Evolutionary conservation across 2,797 vertebrate genomes (phyloP).

Genomic region (Lycodopsis pacificus): DNA sequence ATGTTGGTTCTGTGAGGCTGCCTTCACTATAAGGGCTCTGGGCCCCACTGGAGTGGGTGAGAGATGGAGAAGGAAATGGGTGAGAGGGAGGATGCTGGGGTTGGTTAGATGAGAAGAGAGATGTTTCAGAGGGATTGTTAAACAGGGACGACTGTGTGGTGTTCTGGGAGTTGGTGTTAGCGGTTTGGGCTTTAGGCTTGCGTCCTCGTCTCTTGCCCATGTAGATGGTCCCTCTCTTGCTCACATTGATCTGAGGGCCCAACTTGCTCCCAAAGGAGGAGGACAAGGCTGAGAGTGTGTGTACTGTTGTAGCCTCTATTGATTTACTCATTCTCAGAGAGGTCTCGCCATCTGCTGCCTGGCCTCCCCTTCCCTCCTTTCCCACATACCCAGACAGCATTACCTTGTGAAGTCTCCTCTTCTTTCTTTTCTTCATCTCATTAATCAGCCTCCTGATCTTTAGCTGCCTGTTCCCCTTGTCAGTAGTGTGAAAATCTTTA

Average conservation of each 20-base stretch:
- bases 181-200: slow-evolving; percentile 90
- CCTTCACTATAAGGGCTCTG: slow-evolving; percentile 94
- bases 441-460: slow-evolving; percentile 95
- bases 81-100: slow-evolving; percentile 82
- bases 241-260: slow-evolving; percentile 98
- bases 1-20: slow-evolving; percentile 89
- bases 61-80: slow-evolving; percentile 89
- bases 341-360: slow-evolving; percentile 62
- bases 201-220: slow-evolving; percentile 98
- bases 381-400: slow-evolving; percentile 85
- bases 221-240: slow-evolving; percentile 99
- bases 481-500: slow-evolving; percentile 61
- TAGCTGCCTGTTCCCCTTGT: slow-evolving; percentile 91
- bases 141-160: slow-evolving; percentile 67
- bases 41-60: slow-evolving; percentile 90
- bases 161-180: slow-evolving; percentile 57
- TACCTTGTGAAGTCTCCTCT: slow-evolving; percentile 93
- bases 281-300: slow-evolving; percentile 91
- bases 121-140: slow-evolving; percentile 70
- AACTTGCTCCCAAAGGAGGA: slow-evolving; percentile 93
- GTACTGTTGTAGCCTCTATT: slow-evolving; percentile 67
- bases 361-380: slow-evolving; percentile 49
- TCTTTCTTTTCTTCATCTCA: slow-evolving; percentile 98
- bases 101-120: slow-evolving; percentile 77
- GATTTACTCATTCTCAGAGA: slow-evolving; percentile 68